Evolutionary conservation across 2,888 invertebrate species (phyloP).

Genomic region (Cheilosia vulpina): DNA sequence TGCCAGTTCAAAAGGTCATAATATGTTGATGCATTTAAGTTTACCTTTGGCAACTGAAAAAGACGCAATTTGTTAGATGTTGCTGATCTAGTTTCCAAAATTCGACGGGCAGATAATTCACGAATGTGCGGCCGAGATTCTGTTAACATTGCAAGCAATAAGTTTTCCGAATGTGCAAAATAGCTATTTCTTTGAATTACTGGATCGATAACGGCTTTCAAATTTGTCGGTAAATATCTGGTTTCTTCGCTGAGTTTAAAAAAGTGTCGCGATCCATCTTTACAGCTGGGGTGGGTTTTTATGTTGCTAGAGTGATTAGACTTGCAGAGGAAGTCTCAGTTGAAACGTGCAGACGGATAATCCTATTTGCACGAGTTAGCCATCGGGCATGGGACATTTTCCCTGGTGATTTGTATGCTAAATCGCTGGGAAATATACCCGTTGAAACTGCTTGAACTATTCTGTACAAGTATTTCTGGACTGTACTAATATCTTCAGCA

Average conservation of each 20-base stretch:
- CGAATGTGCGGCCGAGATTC: background rate
- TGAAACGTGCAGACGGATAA: background rate
- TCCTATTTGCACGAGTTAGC: background rate
- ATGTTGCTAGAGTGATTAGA: background rate
- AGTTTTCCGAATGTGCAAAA: conserved; percentile 3
- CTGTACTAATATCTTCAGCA: background rate
- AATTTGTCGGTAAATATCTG: background rate
- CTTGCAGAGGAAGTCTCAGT: background rate
- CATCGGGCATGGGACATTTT: conserved; percentile 6
- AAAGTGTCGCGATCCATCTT: background rate
- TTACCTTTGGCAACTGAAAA: background rate
- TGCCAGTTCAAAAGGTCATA: background rate
- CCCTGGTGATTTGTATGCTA: background rate
- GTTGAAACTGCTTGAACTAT: background rate
- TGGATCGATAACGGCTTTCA: conserved; percentile 4
- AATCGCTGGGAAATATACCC: background rate
- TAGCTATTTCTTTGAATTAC: conserved; percentile 1
- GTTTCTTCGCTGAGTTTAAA: background rate
- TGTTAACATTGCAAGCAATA: background rate
- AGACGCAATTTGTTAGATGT: background rate
- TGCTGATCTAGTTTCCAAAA: background rate
- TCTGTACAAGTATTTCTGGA: background rate
- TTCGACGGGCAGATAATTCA: background rate
- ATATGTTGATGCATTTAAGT: background rate
- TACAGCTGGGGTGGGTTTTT: background rate